These are phyloP conservation scores for Drosophila monieri DNA, from an alignment of 2,888 invertebrate species.

Conservation along the genomic window DNA sequence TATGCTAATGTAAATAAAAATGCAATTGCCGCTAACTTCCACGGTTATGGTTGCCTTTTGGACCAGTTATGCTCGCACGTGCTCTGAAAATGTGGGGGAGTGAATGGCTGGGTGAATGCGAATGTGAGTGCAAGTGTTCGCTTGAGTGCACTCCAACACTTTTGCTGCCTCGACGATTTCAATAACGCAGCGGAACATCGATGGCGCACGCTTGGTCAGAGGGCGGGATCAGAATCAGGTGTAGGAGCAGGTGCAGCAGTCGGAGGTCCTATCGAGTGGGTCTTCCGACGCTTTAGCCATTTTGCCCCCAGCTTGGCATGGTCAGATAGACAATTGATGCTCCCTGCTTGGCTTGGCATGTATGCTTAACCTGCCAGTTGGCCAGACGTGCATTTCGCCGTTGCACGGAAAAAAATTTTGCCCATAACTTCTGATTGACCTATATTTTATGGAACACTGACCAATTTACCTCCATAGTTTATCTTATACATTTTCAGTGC, in stretches of 20 bases:
- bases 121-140: constrained; percentile 39
- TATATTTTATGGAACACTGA: neutral
- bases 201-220: constrained; percentile 12
- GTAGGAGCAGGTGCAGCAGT: neutral
- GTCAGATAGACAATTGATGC: constrained; percentile 75
- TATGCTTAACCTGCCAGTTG: constrained; percentile 61
- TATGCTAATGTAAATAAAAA: constrained; percentile 41
- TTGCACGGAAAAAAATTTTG: constrained; percentile 8
- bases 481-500: neutral
- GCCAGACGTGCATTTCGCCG: constrained; percentile 56
- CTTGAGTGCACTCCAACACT: constrained; percentile 71
- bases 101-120: constrained; percentile 10
- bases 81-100: constrained; percentile 2
- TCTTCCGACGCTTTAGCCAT: constrained; percentile 28
- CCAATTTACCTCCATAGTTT: neutral
- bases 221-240: neutral
- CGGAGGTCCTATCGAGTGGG: constrained; percentile 38
- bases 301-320: constrained; percentile 40
- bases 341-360: constrained; percentile 53
- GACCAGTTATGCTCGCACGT: constrained; percentile 40
- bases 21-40: constrained; percentile 32
- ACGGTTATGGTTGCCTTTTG: constrained; percentile 20
- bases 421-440: neutral
- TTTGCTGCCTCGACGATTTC: constrained; percentile 70
- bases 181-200: constrained; percentile 59